phyloP scores from a whole-genome alignment of 2,888 invertebrate species.

The Perizoma affinitatum region DNA sequence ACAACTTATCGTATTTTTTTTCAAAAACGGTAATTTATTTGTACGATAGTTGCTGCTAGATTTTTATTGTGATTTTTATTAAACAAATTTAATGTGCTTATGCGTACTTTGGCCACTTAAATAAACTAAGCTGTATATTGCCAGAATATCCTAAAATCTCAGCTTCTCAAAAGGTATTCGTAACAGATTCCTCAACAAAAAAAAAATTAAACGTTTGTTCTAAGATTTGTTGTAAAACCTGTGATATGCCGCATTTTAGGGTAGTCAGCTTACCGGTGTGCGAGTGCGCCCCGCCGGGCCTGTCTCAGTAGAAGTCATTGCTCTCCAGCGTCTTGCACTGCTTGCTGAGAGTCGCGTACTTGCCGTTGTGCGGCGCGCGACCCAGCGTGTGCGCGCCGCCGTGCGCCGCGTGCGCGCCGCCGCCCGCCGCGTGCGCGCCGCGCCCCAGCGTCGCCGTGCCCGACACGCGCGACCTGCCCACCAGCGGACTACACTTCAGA shows the following conservation, averaged over 20 bases:
- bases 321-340: slow-evolving; percentile 97
- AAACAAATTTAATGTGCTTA: no score
- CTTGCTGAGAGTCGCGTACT: slow-evolving; percentile 97
- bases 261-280: slow-evolving; percentile 27
- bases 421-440: slow-evolving; percentile 73
- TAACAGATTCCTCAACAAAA: no score
- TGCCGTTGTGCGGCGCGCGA: slow-evolving; percentile 90
- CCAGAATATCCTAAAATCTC: no score
- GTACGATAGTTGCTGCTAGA: neutral
- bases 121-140: no score
- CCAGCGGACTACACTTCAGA: slow-evolving; percentile 43
- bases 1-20: no score
- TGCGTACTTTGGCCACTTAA: no score
- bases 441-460: slow-evolving; percentile 71
- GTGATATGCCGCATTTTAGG: no score
- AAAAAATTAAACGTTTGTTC: no score
- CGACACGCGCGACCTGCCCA: slow-evolving; percentile 68
- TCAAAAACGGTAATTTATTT: neutral
- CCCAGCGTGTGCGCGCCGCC: slow-evolving; percentile 87
- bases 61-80: no score
- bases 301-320: slow-evolving; percentile 97
- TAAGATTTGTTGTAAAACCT: neutral
- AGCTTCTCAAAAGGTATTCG: no score
- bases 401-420: slow-evolving; percentile 67
- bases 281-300: slow-evolving; percentile 83